phyloP scores from a whole-genome alignment of 2,113 vertebrate species.

The Apus apus region DNA sequence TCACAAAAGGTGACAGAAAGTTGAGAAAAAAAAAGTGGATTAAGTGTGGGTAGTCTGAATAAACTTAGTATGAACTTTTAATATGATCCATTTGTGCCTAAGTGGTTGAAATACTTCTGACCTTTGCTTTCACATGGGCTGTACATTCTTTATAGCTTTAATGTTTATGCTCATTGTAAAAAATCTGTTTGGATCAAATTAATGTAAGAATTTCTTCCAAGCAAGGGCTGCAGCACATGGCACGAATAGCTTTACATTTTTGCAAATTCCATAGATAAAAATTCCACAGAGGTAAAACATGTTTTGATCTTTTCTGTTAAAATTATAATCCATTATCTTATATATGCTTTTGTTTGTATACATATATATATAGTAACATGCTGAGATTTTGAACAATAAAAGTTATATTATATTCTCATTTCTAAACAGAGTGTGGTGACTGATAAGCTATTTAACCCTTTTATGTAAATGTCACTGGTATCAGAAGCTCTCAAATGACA shows the following conservation, averaged over 20 bases:
- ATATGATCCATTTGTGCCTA: background rate
- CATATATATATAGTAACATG: background rate
- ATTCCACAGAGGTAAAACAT: background rate
- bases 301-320: background rate
- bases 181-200: background rate
- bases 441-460: background rate
- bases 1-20: background rate
- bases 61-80: background rate
- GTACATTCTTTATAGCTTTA: background rate
- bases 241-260: background rate
- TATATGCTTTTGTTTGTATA: background rate
- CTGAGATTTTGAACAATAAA: background rate
- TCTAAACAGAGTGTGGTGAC: background rate
- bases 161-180: background rate
- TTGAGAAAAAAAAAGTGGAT: background rate
- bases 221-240: background rate
- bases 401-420: background rate
- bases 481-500: background rate
- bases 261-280: background rate
- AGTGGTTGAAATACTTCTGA: background rate
- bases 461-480: background rate
- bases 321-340: background rate
- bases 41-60: background rate
- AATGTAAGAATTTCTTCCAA: background rate
- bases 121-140: background rate